Evolutionary conservation across 1,140 invertebrate genomes (phyloP).

Genomic region (Littorina saxatilis): DNA sequence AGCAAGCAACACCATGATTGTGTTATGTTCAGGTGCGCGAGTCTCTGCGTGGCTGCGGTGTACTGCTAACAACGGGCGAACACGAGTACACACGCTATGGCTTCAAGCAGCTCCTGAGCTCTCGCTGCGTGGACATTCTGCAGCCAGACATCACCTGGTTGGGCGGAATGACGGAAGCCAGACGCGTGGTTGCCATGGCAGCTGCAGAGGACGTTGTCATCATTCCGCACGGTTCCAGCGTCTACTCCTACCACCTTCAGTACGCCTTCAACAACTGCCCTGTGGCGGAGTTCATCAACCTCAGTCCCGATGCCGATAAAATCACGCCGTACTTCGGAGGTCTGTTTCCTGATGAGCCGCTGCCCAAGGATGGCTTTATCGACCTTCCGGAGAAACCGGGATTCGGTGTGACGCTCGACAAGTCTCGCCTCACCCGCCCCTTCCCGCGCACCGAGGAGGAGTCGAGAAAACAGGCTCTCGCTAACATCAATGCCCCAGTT

Average conservation of each 20-base stretch:
- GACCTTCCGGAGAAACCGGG: slow-evolving; percentile 68
- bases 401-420: slow-evolving; percentile 69
- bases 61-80: slow-evolving; percentile 69
- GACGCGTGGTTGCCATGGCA: slow-evolving; percentile 67
- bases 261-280: slow-evolving; percentile 71
- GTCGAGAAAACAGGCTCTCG: slow-evolving; percentile 57
- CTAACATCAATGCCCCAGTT: slow-evolving; percentile 57
- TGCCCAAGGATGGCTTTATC: slow-evolving; percentile 67
- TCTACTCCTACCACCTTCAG: slow-evolving; percentile 72
- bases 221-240: slow-evolving; percentile 70
- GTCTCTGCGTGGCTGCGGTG: slow-evolving; percentile 58
- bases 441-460: slow-evolving; percentile 60
- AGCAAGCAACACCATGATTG: too few species aligned
- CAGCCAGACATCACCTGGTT: slow-evolving; percentile 72
- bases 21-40: slow-evolving; percentile 64
- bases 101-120: slow-evolving; percentile 63
- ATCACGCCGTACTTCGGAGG: slow-evolving; percentile 71
- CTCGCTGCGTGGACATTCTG: slow-evolving; percentile 69
- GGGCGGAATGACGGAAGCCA: slow-evolving; percentile 70
- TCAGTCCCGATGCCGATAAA: slow-evolving; percentile 65
- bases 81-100: slow-evolving; percentile 72
- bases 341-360: slow-evolving; percentile 69
- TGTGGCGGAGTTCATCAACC: slow-evolving; percentile 69
- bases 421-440: slow-evolving; percentile 60
- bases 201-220: slow-evolving; percentile 65